Conservation (phyloP, 2,888 invertebrate species). For the Campoletis raptor region DNA sequence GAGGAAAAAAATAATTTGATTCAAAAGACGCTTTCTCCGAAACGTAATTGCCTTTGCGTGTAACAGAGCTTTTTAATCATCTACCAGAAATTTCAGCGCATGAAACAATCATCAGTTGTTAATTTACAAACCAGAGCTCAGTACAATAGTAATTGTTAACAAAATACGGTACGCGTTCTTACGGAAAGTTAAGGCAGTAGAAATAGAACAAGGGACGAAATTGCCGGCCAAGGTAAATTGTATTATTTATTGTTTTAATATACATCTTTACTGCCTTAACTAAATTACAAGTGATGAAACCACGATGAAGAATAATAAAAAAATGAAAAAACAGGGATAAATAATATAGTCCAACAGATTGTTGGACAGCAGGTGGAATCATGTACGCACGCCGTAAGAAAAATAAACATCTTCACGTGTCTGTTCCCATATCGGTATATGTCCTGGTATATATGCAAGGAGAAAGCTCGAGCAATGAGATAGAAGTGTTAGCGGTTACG, state of each 20-base stretch:
- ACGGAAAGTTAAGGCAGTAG: neutral
- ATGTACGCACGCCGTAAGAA: neutral
- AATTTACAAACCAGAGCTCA: neutral
- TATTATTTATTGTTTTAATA: neutral
- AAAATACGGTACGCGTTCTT: neutral
- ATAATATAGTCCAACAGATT: neutral
- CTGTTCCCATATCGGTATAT: neutral
- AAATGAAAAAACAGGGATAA: neutral
- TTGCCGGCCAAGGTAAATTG: neutral
- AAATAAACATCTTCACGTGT: constrained; percentile 18
- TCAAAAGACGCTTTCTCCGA: neutral
- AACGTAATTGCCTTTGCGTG: no score
- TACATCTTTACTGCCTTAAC: neutral
- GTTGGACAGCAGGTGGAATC: constrained; percentile 2
- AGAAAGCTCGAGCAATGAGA: constrained; percentile 31
- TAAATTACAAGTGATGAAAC: neutral
- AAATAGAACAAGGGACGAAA: no score
- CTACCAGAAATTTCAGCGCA: neutral
- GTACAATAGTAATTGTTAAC: neutral
- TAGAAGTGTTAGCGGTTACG: constrained; percentile 59
- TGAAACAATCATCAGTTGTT: neutral
- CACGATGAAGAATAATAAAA: neutral
- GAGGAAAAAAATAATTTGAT: neutral
- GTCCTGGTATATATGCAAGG: constrained; percentile 5
- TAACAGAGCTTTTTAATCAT: no score